Evolutionary conservation across 2,113 vertebrate species (phyloP).

Genomic region (Gambusia affinis): DNA sequence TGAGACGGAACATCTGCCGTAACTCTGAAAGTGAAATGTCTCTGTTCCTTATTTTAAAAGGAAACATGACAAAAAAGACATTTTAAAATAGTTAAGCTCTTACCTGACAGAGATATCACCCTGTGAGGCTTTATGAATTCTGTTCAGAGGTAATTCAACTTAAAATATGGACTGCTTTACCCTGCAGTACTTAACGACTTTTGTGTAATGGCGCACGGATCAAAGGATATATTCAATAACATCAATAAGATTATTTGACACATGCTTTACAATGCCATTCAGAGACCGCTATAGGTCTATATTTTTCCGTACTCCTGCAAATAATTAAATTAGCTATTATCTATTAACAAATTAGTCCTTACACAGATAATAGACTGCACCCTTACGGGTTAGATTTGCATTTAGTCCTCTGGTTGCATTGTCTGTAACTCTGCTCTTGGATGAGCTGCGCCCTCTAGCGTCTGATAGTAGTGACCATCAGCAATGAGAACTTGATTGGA

Average conservation of each 20-base stretch:
- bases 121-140: neutral
- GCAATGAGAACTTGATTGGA: slow-evolving; percentile 12
- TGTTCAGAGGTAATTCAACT: neutral
- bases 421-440: neutral
- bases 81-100: neutral
- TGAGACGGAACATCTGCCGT: neutral
- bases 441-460: neutral
- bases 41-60: neutral
- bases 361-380: too few relatives aligned
- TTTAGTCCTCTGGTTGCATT: neutral
- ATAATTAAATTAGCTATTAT: too few relatives aligned
- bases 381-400: too few relatives aligned
- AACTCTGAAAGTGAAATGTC: neutral
- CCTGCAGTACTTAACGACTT: neutral
- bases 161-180: neutral
- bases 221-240: too few relatives aligned
- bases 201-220: too few relatives aligned
- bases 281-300: too few relatives aligned
- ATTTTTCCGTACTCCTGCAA: too few relatives aligned
- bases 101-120: neutral
- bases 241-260: too few relatives aligned
- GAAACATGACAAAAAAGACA: neutral
- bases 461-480: neutral
- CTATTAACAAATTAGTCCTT: too few relatives aligned
- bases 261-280: too few relatives aligned